phyloP scores from a whole-genome alignment of 2,797 vertebrate genomes.

The Poeciliopsis presidionis region DNA sequence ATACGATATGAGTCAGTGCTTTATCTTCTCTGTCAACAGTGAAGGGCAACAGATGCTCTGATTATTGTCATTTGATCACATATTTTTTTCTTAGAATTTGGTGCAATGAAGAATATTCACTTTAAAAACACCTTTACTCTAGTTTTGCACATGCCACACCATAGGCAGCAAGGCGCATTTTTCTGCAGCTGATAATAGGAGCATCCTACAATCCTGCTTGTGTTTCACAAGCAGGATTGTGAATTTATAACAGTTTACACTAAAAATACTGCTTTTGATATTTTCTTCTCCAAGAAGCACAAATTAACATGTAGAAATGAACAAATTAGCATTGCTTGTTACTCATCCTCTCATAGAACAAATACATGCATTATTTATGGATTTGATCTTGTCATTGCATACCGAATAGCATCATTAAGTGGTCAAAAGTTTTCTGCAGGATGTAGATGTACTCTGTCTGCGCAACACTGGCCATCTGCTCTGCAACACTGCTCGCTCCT shows the following conservation, averaged over 20 bases:
- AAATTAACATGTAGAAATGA: background rate
- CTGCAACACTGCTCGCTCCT: constrained; percentile 35
- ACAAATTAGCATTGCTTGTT: background rate
- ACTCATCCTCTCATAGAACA: background rate
- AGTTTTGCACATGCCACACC: background rate
- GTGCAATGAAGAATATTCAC: background rate
- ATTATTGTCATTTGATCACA: background rate
- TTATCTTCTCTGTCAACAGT: background rate
- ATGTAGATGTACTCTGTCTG: constrained; percentile 25
- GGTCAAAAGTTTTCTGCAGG: constrained; percentile 18
- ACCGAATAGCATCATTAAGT: background rate
- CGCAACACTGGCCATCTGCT: constrained; percentile 59
- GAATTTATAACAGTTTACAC: background rate
- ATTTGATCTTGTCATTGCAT: constrained; percentile 1
- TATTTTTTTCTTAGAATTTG: background rate
- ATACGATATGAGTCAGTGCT: background rate
- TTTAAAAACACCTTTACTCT: background rate
- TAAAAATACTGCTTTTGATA: background rate
- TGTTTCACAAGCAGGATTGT: background rate
- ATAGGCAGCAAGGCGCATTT: background rate
- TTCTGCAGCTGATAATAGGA: background rate
- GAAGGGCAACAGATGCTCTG: background rate
- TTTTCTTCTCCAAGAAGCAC: background rate
- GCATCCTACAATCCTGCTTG: background rate
- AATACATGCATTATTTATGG: constrained; percentile 4